These are phyloP conservation scores for Muraenolepis orangiensis DNA, from an alignment of 2,797 vertebrate genomes.

Conservation along the genomic window DNA sequence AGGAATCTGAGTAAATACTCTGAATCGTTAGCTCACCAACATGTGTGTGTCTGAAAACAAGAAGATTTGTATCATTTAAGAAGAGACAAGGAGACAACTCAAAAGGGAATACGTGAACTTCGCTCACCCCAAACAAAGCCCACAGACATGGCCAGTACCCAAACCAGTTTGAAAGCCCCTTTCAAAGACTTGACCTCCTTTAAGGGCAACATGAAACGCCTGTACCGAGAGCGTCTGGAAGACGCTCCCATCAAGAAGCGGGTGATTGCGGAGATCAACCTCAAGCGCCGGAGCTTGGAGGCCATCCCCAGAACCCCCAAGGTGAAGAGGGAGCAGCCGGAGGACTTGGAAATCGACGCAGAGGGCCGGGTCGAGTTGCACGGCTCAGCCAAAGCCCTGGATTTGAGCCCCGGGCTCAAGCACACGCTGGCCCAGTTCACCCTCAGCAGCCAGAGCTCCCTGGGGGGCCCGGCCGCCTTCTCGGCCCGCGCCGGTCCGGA, in stretches of 20 bases:
- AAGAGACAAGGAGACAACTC: conserved; percentile 37
- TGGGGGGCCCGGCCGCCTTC: conserved; percentile 96
- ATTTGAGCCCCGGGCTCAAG: conserved; percentile 94
- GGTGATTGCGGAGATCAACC: conserved; percentile 84
- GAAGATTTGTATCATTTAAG: conserved; percentile 66
- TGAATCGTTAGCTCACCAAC: conserved; percentile 58
- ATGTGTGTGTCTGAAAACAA: conserved; percentile 64
- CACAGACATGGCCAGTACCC: conserved; percentile 73
- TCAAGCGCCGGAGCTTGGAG: conserved; percentile 78
- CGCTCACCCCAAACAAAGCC: conserved; percentile 43
- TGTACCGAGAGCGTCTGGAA: conserved; percentile 78
- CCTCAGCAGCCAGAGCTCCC: conserved; percentile 94
- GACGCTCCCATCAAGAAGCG: conserved; percentile 85
- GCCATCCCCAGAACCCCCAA: conserved; percentile 76
- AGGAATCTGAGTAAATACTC: conserved; percentile 58
- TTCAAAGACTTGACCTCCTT: conserved; percentile 78
- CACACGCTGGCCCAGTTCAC: conserved; percentile 97
- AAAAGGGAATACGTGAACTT: conserved; percentile 41
- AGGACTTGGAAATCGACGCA: conserved; percentile 69
- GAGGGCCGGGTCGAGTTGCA: conserved; percentile 74
- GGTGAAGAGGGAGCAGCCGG: conserved; percentile 87
- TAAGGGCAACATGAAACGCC: conserved; percentile 77
- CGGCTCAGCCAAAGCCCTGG: conserved; percentile 81
- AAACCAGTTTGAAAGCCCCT: conserved; percentile 75
- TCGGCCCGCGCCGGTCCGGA: conserved; percentile 90